A percentile compares a stretch with the other conserved stretches of the same genome.
Evolutionary conservation across 2,113 vertebrate genomes (phyloP).

Genomic region (Vombatus ursinus): DNA sequence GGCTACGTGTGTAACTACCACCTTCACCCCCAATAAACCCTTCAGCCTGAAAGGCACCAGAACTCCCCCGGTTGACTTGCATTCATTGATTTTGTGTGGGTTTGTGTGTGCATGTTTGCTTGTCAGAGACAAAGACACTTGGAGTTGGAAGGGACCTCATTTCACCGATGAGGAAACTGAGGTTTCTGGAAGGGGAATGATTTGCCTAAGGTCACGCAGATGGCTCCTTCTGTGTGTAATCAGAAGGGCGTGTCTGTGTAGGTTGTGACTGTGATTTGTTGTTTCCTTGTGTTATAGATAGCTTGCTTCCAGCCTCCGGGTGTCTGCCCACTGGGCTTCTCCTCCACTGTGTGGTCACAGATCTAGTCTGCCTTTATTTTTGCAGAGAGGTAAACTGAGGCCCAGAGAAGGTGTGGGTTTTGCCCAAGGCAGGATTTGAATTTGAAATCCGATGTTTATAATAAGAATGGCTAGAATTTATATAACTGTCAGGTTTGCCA

Average conservation of each 20-base stretch:
- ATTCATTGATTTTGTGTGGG: neutral
- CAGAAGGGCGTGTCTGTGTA: too few species aligned
- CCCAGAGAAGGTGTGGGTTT: neutral
- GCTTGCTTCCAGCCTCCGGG: neutral
- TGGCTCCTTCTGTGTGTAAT: too few species aligned
- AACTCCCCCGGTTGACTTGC: constrained; percentile 49
- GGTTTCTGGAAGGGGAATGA: neutral
- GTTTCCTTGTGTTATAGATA: neutral
- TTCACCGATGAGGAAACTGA: neutral
- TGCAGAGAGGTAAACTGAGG: neutral
- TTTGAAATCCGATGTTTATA: too few species aligned
- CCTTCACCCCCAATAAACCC: constrained; percentile 60
- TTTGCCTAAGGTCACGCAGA: too few species aligned
- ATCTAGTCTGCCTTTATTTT: neutral
- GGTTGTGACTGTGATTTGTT: neutral
- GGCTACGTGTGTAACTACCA: neutral
- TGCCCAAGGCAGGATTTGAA: neutral
- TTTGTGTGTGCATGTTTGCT: neutral
- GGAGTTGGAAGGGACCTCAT: too few species aligned
- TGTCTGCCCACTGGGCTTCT: neutral
- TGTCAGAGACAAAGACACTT: too few species aligned
- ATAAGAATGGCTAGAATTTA: neutral
- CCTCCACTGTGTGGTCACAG: neutral
- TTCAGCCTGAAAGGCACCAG: constrained; percentile 60
- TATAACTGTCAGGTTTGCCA: neutral